Evolutionary conservation across 2,113 vertebrate genomes (phyloP), one percentile per base, ranked within the genome.

Genomic region (Dromiciops gliroides): DNA sequence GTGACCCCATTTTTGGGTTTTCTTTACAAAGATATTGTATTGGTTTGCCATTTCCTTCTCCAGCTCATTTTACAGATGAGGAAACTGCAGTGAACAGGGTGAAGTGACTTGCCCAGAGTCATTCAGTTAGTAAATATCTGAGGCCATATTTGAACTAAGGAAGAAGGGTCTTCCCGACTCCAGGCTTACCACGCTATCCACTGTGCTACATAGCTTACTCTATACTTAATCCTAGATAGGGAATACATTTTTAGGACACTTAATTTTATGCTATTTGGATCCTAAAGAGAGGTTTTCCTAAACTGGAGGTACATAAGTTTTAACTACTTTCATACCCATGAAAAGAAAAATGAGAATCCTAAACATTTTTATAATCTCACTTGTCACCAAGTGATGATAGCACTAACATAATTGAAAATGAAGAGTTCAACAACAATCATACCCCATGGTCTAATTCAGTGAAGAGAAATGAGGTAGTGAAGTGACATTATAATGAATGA

Each of bases 401-500:
- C 2, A 51, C 23, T 89, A 28, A 47, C 10, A 2, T 44, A 83
- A 16, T 44, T 23, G 23, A 93, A 37, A 51, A 67, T 50, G 53
- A 19, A 51, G 0, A 9, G 0, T 37, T 95, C 89, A 94, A 47
- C 12, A n/a, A 48, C 53, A 95, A 92, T 94, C 37, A 90, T 95
- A 88, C 23, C 28, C 51, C 37, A 90, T 49, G 60, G 51, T 51
- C 22, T 93, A 93, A 52, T 89, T 48, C 6, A 89, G 5, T 92
- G 44, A 95, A 50, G 60, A 83, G 37, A 91, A 0, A 50, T 52
- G 31, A 92, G 24, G 0, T 67, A 90, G 50, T 56, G 26, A 89
- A 44, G 0, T 52, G 9, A 50, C 23, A 50, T 25, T 47, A 0
- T 53, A 94, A 88, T 48, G 48, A 94, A 83, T 44, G 67, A 83